These are phyloP conservation scores for Microcebus lehilahytsara DNA, from an alignment of 2,113 vertebrate species.

Conservation along the genomic window DNA sequence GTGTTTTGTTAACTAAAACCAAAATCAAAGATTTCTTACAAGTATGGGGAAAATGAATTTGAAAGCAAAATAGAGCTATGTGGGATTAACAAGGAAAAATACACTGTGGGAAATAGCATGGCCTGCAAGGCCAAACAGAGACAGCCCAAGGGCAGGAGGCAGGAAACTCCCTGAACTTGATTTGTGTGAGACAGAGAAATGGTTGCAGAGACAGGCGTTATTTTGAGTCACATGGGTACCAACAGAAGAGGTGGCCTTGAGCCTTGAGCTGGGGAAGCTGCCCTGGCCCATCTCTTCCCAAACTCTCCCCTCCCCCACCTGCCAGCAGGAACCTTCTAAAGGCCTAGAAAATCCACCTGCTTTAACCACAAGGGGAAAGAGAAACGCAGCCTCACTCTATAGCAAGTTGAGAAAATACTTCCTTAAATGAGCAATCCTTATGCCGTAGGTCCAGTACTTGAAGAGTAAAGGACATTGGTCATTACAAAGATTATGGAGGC, in stretches of 20 bases:
- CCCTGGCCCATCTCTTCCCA: not conserved
- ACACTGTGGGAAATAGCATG: too few relatives aligned
- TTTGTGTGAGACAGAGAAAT: not conserved
- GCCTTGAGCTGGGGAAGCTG: not conserved
- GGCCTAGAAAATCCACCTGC: not conserved
- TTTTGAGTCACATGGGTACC: not conserved
- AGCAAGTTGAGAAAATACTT: too few relatives aligned
- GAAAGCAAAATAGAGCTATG: not conserved
- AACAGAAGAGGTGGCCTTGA: not conserved
- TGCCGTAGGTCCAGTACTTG: too few relatives aligned
- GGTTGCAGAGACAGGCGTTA: not conserved
- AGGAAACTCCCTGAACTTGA: not conserved
- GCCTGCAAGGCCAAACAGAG: not conserved
- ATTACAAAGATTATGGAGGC: not conserved
- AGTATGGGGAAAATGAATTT: not conserved
- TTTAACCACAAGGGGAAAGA: not conserved
- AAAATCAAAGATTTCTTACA: slow-evolving; percentile 9
- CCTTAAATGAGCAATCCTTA: too few relatives aligned
- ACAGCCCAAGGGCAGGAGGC: not conserved
- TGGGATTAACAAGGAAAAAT: not conserved
- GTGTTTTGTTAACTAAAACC: not conserved
- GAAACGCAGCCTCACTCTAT: not conserved
- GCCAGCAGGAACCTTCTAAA: not conserved
- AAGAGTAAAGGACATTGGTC: too few relatives aligned
- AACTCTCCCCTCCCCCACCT: too few relatives aligned